phyloP scores from a whole-genome alignment of 2,113 vertebrate genomes.

The Arvicanthis niloticus region DNA sequence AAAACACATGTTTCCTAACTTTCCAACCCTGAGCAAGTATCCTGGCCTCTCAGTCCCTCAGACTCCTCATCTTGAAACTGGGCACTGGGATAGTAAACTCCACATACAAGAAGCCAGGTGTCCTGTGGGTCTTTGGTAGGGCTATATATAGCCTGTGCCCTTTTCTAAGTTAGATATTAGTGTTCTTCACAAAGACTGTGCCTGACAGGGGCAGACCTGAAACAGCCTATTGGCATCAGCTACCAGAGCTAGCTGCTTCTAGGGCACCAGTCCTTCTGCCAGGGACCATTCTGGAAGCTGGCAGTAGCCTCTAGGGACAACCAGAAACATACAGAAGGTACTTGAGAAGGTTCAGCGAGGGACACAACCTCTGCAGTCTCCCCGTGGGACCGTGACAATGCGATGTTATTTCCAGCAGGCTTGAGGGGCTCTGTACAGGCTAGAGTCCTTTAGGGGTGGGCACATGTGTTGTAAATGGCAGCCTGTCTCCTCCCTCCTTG shows the following conservation, averaged over 20 bases:
- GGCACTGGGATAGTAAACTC: background rate
- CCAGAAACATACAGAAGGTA: too few species aligned
- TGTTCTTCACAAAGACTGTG: background rate
- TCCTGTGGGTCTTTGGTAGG: background rate
- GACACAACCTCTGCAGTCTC: accelerated
- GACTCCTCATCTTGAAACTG: background rate
- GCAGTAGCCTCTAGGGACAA: background rate
- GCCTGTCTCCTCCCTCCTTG: background rate
- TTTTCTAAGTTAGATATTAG: background rate
- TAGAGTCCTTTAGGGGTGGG: background rate
- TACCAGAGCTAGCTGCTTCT: background rate
- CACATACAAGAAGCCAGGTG: accelerated
- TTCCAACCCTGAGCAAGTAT: background rate
- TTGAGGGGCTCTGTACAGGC: background rate
- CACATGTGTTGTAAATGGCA: background rate
- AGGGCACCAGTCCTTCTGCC: background rate
- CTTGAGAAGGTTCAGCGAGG: background rate
- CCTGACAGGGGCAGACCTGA: background rate
- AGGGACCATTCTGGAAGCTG: background rate
- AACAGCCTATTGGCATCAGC: background rate
- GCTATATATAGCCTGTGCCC: background rate
- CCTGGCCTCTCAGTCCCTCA: background rate
- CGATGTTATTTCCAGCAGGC: background rate
- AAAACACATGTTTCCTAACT: background rate
- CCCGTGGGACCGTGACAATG: background rate